Conservation (phyloP, 2,113 vertebrate species). For the Oriolus oriolus region DNA sequence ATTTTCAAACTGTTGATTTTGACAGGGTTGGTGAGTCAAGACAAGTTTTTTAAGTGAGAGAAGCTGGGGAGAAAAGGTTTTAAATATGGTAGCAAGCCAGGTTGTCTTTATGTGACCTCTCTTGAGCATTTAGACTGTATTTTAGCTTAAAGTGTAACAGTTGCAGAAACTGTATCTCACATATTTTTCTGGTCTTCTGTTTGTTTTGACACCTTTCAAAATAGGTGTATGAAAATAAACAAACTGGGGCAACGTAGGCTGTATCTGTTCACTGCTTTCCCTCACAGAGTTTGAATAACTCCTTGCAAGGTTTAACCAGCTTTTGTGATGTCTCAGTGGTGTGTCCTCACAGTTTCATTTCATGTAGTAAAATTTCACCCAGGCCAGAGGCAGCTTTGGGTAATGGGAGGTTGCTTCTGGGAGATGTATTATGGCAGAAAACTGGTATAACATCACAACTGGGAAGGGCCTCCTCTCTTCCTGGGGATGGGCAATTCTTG, state of each 20-base stretch:
- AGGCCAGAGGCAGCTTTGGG: background rate
- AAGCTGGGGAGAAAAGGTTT: background rate
- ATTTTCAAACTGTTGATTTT: background rate
- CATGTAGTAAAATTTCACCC: background rate
- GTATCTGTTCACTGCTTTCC: background rate
- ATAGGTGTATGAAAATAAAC: background rate
- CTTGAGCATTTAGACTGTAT: background rate
- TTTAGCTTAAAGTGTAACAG: background rate
- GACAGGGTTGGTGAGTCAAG: background rate
- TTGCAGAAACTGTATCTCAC: background rate
- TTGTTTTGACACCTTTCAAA: background rate
- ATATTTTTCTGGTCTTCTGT: background rate
- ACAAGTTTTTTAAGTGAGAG: background rate
- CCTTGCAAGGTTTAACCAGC: background rate
- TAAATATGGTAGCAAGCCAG: background rate
- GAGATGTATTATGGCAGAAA: background rate
- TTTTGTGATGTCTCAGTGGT: background rate
- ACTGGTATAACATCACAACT: accelerated
- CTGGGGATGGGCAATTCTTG: background rate
- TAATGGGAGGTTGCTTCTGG: background rate
- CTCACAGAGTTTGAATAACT: background rate
- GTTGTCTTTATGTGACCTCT: background rate
- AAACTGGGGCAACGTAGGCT: background rate
- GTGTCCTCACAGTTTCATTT: background rate
- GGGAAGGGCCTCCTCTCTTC: background rate